Percentiles rank a stretch among this genome's conserved stretches.
Conservation (phyloP, 2,113 vertebrate species). For the Chamaetylas fuelleborni region DNA sequence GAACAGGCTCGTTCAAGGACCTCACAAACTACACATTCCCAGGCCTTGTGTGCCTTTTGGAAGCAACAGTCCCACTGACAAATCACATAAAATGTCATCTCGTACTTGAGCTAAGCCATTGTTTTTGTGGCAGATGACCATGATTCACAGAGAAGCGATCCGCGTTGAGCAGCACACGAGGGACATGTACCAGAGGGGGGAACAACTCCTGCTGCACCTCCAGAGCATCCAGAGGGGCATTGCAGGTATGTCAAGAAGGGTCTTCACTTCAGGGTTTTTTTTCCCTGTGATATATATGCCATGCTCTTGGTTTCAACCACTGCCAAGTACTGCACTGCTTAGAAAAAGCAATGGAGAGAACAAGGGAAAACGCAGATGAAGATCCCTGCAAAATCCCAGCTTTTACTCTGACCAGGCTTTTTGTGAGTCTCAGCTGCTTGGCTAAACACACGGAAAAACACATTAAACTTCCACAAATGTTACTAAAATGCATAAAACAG, state of each 20-base stretch:
- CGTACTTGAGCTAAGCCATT: background rate
- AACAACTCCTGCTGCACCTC: constrained; percentile 74
- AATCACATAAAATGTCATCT: background rate
- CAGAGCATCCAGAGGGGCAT: constrained; percentile 62
- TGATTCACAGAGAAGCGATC: constrained; percentile 37
- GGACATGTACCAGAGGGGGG: constrained; percentile 69
- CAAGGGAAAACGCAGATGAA: background rate
- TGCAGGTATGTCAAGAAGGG: constrained; percentile 40
- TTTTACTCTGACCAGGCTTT: background rate
- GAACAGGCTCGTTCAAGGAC: background rate
- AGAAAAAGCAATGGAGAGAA: background rate
- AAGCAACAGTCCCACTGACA: background rate
- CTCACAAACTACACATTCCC: background rate
- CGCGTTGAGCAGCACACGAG: constrained; percentile 57
- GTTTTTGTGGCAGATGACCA: constrained; percentile 67
- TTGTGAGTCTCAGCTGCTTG: background rate
- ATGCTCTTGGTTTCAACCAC: background rate
- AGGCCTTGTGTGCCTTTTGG: background rate
- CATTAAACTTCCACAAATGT: background rate
- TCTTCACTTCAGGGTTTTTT: background rate
- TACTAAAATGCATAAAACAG: background rate
- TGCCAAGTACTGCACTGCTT: background rate
- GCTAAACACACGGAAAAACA: background rate
- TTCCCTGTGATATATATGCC: background rate
- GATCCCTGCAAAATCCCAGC: background rate